Base-by-base conservation (phyloP, 1,140 invertebrate species). In the Drosophila trapezifrons region DNA sequence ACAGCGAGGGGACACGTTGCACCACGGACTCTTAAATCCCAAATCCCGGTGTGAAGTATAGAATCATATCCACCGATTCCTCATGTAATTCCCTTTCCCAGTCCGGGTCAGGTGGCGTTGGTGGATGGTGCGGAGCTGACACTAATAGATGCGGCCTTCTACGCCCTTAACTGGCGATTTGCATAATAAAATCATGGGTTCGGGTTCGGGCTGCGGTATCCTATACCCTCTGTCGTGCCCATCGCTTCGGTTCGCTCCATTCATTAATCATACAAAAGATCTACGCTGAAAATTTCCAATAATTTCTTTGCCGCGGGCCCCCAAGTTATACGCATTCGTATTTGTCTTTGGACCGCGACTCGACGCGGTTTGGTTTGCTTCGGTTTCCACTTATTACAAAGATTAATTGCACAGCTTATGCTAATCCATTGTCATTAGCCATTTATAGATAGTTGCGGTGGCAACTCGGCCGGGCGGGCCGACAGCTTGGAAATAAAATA, bases 351-450 rank as follows among this genome's bases (percentile, higher is more conserved):
- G 40, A 17, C 65, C 38, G 32, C 22, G 47, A 40, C 29, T 64
- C 29, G 49, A 7, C 27, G 3, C 42, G 49, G 27, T 38, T 73
- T 54, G 51, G 43, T 52, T 56, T 69, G 83, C 58, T 72, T 86
- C 51, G 83, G 76, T 86, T 82, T 86, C 84, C 84, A 86, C 75
- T 86, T 86, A 79, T 87, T 79, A 86, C 83, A 76, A 86, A 86
- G 82, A 86, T 86, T 86, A 86, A 86, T 86, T 87, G 63, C 83
- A 81, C 59, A 80, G 83, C 76, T 86, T 86, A 86, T 79, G 84
- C 82, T 82, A 86, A 86, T 87, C 83, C 75, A 86, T 83, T 86
- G 82, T 79, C 82, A 87, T 86, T 86, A 86, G 76, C 82, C 79
- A 82, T 87, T 86, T 86, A 82, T 55, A 65, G 83, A 58, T 57